A percentile compares a stretch with the other conserved stretches of the same genome.
Conservation (phyloP, 1,140 invertebrate genomes). For the Diploscapter pachys region DNA sequence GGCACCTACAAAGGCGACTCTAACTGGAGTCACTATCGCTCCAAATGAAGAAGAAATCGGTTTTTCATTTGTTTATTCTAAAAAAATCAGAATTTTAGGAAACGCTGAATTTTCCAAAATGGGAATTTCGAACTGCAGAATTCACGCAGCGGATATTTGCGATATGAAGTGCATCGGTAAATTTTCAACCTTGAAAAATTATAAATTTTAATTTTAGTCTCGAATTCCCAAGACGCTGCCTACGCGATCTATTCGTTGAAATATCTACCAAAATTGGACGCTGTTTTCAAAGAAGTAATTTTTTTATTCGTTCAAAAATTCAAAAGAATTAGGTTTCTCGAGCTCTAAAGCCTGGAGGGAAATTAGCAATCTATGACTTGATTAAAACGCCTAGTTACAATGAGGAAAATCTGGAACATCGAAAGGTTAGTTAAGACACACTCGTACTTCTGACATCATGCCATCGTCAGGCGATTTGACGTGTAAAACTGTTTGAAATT, state of each 20-base stretch:
- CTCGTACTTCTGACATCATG: too few species aligned
- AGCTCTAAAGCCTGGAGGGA: constrained; percentile 47
- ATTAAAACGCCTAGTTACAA: constrained; percentile 55
- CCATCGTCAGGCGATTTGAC: too few species aligned
- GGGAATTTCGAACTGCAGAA: constrained; percentile 42
- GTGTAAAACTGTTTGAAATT: background rate
- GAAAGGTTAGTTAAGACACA: constrained; percentile 26
- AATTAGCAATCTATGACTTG: constrained; percentile 55
- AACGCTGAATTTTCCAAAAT: constrained; percentile 43
- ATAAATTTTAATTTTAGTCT: background rate
- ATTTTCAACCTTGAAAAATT: constrained; percentile 3
- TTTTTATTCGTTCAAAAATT: constrained; percentile 8
- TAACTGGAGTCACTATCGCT: constrained; percentile 57
- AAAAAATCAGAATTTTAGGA: constrained; percentile 33
- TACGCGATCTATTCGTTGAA: constrained; percentile 57
- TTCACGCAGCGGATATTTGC: constrained; percentile 66
- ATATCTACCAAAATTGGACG: constrained; percentile 50
- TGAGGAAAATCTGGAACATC: constrained; percentile 44
- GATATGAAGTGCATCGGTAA: constrained; percentile 60
- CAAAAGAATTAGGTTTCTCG: background rate
- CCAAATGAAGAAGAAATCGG: constrained; percentile 47
- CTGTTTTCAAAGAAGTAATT: constrained; percentile 44
- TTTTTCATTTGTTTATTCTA: constrained; percentile 12
- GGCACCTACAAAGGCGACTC: constrained; percentile 42
- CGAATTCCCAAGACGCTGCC: constrained; percentile 40